Percentiles rank a stretch among this genome's conserved stretches.
Conservation (phyloP, 2,113 vertebrate species). For the Notothenia rossii region DNA sequence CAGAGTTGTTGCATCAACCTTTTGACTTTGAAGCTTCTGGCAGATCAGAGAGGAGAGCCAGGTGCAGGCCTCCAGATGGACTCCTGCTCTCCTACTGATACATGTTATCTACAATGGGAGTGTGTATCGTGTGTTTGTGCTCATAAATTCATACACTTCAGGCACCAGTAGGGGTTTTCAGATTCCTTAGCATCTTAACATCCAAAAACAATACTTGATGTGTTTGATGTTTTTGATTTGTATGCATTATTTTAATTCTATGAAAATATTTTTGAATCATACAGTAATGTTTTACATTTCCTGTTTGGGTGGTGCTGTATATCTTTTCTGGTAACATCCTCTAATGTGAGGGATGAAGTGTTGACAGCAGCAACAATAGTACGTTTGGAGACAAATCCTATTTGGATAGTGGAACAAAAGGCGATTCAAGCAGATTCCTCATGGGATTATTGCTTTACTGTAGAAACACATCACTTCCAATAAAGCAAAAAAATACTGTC, state of each 20-base stretch:
- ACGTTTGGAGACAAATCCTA: background rate
- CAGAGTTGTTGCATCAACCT: slow-evolving; percentile 46
- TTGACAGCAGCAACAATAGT: background rate
- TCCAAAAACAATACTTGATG: background rate
- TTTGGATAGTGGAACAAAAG: background rate
- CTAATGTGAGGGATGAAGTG: background rate
- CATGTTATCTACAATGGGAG: background rate
- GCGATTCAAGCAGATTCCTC: background rate
- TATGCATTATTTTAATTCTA: too few species aligned
- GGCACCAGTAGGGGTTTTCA: background rate
- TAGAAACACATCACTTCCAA: background rate
- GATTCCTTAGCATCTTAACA: background rate
- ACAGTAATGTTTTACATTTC: background rate
- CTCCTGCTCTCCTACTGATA: background rate
- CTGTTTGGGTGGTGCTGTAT: background rate
- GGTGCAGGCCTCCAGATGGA: slow-evolving; percentile 8
- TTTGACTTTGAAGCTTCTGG: slow-evolving; percentile 53
- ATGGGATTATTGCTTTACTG: background rate
- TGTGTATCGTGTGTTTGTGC: background rate
- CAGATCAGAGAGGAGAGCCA: slow-evolving; percentile 25
- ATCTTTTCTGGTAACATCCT: background rate
- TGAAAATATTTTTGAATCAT: too few species aligned
- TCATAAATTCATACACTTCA: background rate
- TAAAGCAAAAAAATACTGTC: background rate
- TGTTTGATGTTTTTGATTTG: too few species aligned